Evolutionary conservation across 2,113 vertebrate genomes (phyloP), one percentile per base, ranked within the genome.

Genomic region (Hippocampus zosterae): DNA sequence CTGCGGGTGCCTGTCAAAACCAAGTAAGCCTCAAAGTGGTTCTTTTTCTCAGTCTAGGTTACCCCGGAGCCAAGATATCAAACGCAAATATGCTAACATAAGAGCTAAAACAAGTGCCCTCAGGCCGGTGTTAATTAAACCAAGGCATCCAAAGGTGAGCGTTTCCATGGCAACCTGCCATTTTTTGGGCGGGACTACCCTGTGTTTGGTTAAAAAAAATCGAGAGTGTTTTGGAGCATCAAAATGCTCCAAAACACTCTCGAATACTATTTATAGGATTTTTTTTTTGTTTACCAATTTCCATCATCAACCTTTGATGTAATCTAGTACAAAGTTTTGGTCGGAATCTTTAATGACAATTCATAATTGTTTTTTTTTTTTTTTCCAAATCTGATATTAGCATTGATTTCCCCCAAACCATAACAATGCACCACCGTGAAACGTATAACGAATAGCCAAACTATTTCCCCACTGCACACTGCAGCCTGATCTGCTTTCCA

Each of bases 21-120:
- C 61, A 42, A 40, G 61, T 64, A 15, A 63, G 61, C 61, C 61
- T 63, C 61, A 63, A n/a, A n/a, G 25, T 13, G 21, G n/a, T 56
- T 27, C 16, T 9, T n/a, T n/a, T 12, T 11, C 33, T 12, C 33
- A 10, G 19, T 21, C 18, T 9, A 18, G 18, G 48, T 21, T 50
- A 5, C 48, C 7, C 16, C 29, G 19, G 29, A 37, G 29, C 29
- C 29, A 40, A 61, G 19, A 19, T 61, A 61, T 41, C 61, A 57
- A 25, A 25, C 55, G 23, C 55, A 63, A 63, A 63, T 41, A 63
- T 42, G 19, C 61, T 42, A 8, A 41, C 19, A 21, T 63, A n/a
- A 19, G 3, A 41, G 19, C 12, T 63, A 41, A 63, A 42, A 41
- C 33, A n/a, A 21, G 37, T n/a, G 8, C 18, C 40, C 21, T 62